Percentiles rank a stretch among this genome's conserved stretches.
Conservation (phyloP, 2,797 vertebrate species). For the Urosaurus nigricauda region DNA sequence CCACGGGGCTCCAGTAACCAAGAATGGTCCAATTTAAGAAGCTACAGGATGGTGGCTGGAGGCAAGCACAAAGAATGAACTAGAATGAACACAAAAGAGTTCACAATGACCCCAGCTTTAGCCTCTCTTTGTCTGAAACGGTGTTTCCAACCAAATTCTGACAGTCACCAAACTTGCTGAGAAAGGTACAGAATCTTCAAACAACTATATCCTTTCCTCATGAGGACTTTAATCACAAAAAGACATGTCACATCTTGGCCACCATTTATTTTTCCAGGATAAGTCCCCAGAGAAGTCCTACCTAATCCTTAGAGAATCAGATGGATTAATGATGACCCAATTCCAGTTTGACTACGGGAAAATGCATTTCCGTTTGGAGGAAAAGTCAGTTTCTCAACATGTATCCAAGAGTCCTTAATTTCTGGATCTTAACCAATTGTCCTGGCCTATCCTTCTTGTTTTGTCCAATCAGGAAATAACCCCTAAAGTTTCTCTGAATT, state of each 20-base stretch:
- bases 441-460: no score
- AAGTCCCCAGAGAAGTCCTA: background rate
- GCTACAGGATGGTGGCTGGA: conserved; percentile 54
- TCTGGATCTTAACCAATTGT: no score
- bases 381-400: background rate
- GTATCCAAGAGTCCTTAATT: background rate
- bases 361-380: background rate
- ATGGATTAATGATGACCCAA: background rate
- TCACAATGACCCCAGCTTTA: conserved; percentile 42
- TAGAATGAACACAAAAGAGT: conserved; percentile 59
- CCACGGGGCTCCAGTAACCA: conserved; percentile 68
- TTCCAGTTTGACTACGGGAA: background rate
- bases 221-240: background rate
- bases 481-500: background rate
- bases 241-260: background rate
- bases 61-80: conserved; percentile 70
- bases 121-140: background rate
- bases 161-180: conserved; percentile 17
- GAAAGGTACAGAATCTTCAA: accelerated
- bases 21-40: conserved; percentile 74
- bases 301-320: background rate
- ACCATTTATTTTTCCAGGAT: no score
- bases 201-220: background rate
- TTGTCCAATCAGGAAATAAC: background rate
- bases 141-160: conserved; percentile 22